phyloP scores from a whole-genome alignment of 2,113 vertebrate genomes.

The Chaetodon auriga region DNA sequence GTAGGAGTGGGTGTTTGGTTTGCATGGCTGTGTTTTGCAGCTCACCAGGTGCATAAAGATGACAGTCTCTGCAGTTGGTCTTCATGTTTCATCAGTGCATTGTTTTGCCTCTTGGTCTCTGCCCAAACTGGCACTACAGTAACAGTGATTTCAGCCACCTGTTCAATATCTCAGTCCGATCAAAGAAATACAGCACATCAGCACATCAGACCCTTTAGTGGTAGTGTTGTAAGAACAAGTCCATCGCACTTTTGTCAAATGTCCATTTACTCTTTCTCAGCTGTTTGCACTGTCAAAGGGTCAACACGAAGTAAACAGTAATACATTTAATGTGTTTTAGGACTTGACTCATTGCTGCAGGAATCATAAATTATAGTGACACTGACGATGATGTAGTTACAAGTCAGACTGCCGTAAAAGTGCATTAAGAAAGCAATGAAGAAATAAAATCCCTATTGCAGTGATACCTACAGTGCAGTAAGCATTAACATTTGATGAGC shows the following conservation, averaged over 20 bases:
- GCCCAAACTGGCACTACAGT: neutral
- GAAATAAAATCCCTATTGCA: neutral
- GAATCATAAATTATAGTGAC: neutral
- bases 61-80: neutral
- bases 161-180: neutral
- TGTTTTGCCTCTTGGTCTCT: neutral
- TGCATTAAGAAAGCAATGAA: neutral
- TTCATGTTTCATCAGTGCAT: neutral
- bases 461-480: no score
- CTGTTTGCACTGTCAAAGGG: neutral
- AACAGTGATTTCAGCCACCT: neutral
- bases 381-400: neutral
- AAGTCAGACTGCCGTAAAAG: neutral
- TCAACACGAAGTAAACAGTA: neutral
- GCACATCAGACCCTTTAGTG: no score
- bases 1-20: constrained; percentile 50
- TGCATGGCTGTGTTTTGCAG: constrained; percentile 39
- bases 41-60: constrained; percentile 26
- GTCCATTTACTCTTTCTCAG: neutral
- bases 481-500: neutral
- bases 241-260: no score
- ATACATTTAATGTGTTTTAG: neutral
- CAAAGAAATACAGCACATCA: neutral
- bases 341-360: neutral
- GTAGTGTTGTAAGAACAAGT: no score